These are phyloP conservation scores for Nesogale talazaci DNA, from an alignment of 2,113 vertebrate species.

Conservation along the genomic window DNA sequence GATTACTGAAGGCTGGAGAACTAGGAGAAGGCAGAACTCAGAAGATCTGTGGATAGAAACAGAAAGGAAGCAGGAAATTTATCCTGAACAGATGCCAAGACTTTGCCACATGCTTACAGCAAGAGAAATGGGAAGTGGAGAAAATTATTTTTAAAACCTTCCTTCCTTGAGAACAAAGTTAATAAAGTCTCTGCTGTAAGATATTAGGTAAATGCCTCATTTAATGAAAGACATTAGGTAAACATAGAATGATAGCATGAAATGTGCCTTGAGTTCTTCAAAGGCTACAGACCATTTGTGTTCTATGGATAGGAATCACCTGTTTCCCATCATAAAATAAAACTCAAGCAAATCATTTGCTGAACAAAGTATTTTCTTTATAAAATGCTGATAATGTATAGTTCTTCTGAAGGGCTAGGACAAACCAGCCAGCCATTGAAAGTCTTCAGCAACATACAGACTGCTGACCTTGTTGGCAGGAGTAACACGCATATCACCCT, in stretches of 20 bases:
- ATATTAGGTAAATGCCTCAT: conserved; percentile 23
- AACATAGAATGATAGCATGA: conserved; percentile 2
- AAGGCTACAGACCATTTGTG: background rate
- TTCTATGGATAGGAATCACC: conserved; percentile 5
- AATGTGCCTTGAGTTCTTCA: conserved; percentile 25
- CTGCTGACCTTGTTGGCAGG: background rate
- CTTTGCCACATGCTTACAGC: conserved; percentile 48
- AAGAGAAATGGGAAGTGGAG: conserved; percentile 41
- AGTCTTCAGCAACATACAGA: background rate
- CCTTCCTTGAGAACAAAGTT: conserved; percentile 56
- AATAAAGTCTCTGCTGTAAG: conserved; percentile 43
- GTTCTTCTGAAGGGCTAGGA: background rate
- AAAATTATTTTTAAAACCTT: conserved; percentile 50
- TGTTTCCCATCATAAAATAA: background rate
- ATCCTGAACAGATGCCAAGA: conserved; percentile 55
- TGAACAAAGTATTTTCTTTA: conserved; percentile 10
- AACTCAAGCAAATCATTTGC: conserved; percentile 41
- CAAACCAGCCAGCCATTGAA: background rate
- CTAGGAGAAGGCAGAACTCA: background rate
- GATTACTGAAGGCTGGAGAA: conserved; percentile 1
- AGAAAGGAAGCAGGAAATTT: conserved; percentile 49
- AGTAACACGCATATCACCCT: too few relatives aligned
- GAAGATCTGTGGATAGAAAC: conserved; percentile 25
- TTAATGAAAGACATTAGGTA: conserved; percentile 12
- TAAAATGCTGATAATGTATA: conserved; percentile 3